These are phyloP conservation scores for Brachionus sp. DNA, from an alignment of 1,140 invertebrate species.

Conservation along the genomic window DNA sequence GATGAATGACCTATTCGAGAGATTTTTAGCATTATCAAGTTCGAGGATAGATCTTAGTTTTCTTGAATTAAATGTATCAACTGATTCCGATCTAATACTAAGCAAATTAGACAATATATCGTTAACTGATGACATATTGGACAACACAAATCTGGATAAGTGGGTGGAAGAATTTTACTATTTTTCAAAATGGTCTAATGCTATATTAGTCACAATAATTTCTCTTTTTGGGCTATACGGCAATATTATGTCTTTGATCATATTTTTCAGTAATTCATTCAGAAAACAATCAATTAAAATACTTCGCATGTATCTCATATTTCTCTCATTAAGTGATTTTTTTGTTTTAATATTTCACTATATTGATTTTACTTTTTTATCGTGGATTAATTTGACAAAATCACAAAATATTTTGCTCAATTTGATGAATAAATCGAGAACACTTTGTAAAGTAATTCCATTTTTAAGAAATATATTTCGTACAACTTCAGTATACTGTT, in stretches of 20 bases:
- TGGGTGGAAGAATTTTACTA: background rate
- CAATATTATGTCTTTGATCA: slow-evolving; percentile 1
- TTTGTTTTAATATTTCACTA: slow-evolving; percentile 21
- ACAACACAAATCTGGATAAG: background rate
- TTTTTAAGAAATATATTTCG: slow-evolving; percentile 21
- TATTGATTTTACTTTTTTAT: background rate
- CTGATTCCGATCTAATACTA: background rate
- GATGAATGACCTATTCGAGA: background rate
- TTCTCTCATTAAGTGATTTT: slow-evolving; percentile 4
- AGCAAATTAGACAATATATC: background rate
- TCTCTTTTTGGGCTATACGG: background rate
- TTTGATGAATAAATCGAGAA: background rate
- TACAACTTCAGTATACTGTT: background rate
- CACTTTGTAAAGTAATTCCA: slow-evolving; percentile 4
- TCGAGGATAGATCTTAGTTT: background rate
- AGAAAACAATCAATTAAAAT: background rate
- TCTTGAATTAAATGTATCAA: background rate
- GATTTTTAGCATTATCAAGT: background rate
- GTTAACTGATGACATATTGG: background rate
- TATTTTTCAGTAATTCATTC: slow-evolving; percentile 13
- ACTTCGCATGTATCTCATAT: background rate
- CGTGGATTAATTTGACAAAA: background rate
- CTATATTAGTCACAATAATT: background rate
- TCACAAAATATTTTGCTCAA: background rate
- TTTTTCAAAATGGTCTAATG: slow-evolving; percentile 19